These are phyloP conservation scores for Campopleginae sp. DNA, from an alignment of 2,888 invertebrate species.

Conservation along the genomic window DNA sequence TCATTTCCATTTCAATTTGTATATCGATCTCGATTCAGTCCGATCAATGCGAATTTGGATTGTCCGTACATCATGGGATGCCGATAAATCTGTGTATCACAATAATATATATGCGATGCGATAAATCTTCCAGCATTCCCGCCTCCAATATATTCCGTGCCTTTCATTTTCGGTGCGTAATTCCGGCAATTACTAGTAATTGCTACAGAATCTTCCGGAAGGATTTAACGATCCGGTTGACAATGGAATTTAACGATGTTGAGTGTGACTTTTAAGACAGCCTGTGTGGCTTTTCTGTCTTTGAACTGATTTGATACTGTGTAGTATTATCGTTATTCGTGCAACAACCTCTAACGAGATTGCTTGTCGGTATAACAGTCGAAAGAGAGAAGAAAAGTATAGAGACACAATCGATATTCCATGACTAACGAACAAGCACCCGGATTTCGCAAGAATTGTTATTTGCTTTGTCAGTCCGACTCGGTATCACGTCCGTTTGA, in stretches of 20 bases:
- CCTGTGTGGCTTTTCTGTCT: not conserved
- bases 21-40: not conserved
- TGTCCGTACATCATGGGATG: conserved; percentile 1
- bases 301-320: not conserved
- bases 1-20: not conserved
- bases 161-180: not conserved
- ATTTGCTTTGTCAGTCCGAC: not conserved
- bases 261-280: not conserved
- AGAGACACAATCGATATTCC: not conserved
- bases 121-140: too few relatives aligned
- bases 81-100: conserved; percentile 45
- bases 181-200: not conserved
- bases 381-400: not conserved
- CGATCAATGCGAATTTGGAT: too few relatives aligned
- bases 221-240: not conserved
- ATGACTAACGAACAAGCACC: conserved; percentile 10
- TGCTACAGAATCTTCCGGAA: not conserved
- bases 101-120: too few relatives aligned
- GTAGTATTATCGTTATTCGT: not conserved
- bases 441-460: not conserved
- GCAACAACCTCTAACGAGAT: conserved; percentile 7
- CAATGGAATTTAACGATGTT: not conserved
- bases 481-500: not conserved
- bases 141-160: not conserved
- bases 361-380: not conserved